Percentiles rank a stretch among this genome's conserved stretches.
These are phyloP conservation scores for Pedetes capensis DNA, from an alignment of 2,113 vertebrate genomes.

Conservation along the genomic window DNA sequence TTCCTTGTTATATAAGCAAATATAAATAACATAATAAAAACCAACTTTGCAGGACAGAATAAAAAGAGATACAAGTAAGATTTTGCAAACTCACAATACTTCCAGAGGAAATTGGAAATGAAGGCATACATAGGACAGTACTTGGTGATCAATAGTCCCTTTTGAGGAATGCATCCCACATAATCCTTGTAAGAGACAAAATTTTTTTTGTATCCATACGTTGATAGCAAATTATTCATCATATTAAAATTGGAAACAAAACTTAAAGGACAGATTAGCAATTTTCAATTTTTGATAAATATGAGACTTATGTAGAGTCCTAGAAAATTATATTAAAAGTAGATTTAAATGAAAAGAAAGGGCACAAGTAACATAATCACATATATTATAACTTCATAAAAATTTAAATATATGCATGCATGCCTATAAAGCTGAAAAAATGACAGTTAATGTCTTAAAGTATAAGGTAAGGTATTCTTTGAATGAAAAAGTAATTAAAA, in stretches of 20 bases:
- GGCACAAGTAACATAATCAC: not conserved
- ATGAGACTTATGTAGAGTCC: not conserved
- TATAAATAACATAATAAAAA: not conserved
- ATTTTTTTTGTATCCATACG: not conserved
- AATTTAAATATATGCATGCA: not conserved
- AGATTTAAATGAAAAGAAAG: not conserved
- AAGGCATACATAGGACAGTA: not conserved
- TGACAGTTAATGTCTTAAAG: not conserved
- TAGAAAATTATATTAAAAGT: slow-evolving; percentile 26
- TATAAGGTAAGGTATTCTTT: not conserved
- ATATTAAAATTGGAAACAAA: slow-evolving; percentile 25
- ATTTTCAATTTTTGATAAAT: slow-evolving; percentile 6
- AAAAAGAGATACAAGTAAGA: not conserved
- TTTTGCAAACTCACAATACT: not conserved
- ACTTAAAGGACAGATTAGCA: not conserved
- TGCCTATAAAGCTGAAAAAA: not conserved
- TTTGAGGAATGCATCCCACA: not conserved
- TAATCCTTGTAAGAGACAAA: slow-evolving; percentile 17
- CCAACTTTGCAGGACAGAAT: not conserved
- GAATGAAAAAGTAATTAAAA: not conserved
- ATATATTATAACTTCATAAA: not conserved
- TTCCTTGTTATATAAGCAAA: not conserved
- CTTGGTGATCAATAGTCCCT: not conserved
- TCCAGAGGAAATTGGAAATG: not conserved
- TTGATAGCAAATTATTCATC: not conserved